phyloP scores from a whole-genome alignment of 2,888 invertebrate species.

The Rotaria sp. region DNA sequence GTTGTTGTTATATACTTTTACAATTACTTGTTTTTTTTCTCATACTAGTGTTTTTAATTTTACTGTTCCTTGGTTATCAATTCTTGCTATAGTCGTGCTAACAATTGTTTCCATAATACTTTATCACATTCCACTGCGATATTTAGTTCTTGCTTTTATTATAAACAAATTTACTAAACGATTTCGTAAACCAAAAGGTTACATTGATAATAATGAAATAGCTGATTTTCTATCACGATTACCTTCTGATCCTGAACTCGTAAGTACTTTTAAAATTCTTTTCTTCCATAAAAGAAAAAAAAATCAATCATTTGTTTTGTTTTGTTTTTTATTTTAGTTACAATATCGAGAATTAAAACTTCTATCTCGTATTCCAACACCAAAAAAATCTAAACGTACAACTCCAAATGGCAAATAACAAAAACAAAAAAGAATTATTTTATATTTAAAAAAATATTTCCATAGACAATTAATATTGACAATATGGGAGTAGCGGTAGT shows the following conservation, averaged over 20 bases:
- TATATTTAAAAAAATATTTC: background rate
- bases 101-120: conserved; percentile 69
- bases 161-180: conserved; percentile 88
- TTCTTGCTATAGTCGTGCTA: conserved; percentile 75
- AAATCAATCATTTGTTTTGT: background rate
- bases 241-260: conserved; percentile 84
- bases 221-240: conserved; percentile 86
- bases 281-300: too few species aligned
- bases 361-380: background rate
- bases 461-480: background rate
- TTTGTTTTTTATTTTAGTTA: background rate
- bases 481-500: background rate
- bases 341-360: conserved; percentile 21
- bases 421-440: background rate
- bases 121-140: conserved; percentile 79
- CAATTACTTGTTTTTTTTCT: background rate
- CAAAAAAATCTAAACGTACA: background rate
- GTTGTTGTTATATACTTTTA: background rate
- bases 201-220: conserved; percentile 88
- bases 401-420: background rate
- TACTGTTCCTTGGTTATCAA: conserved; percentile 88
- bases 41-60: conserved; percentile 81
- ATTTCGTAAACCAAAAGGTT: conserved; percentile 77
- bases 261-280: conserved; percentile 53
- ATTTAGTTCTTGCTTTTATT: conserved; percentile 78